Conservation (phyloP, 2,888 invertebrate species). For the Ypsolopha scabrella region DNA sequence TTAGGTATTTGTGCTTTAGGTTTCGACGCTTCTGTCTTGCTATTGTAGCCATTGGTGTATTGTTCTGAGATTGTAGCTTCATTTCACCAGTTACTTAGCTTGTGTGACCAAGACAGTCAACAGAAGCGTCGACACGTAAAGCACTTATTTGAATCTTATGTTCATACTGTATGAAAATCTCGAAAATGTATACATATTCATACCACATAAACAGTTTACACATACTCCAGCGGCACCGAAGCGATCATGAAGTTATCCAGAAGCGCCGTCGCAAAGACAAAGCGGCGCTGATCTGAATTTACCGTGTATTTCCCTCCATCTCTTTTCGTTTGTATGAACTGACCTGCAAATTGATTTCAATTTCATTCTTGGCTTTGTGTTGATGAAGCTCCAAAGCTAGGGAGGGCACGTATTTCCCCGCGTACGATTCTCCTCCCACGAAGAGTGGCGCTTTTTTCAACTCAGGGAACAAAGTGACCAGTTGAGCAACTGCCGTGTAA, state of each 20-base stretch:
- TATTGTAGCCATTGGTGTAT: too few species aligned
- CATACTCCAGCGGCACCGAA: not conserved
- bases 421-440: slow-evolving; percentile 76
- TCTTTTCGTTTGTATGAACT: not conserved
- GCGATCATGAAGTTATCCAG: too few species aligned
- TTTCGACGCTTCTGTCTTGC: too few species aligned
- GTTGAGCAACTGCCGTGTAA: slow-evolving; percentile 68
- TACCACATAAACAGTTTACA: not conserved
- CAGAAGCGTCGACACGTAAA: too few species aligned
- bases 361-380: slow-evolving; percentile 26
- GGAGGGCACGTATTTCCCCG: slow-evolving; percentile 71
- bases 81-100: too few species aligned
- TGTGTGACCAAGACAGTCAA: too few species aligned
- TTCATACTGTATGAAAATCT: not conserved
- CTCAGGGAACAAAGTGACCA: slow-evolving; percentile 72
- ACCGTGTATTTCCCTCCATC: not conserved
- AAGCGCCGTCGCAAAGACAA: too few species aligned
- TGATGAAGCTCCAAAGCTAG: slow-evolving; percentile 68
- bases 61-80: too few species aligned
- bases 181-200: too few species aligned
- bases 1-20: too few species aligned
- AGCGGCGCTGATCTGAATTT: not conserved
- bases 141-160: too few species aligned
- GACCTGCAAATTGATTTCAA: slow-evolving; percentile 57
- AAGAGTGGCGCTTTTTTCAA: slow-evolving; percentile 69